phyloP scores from a whole-genome alignment of 2,888 invertebrate genomes.

The Polymixis flavicincta region DNA sequence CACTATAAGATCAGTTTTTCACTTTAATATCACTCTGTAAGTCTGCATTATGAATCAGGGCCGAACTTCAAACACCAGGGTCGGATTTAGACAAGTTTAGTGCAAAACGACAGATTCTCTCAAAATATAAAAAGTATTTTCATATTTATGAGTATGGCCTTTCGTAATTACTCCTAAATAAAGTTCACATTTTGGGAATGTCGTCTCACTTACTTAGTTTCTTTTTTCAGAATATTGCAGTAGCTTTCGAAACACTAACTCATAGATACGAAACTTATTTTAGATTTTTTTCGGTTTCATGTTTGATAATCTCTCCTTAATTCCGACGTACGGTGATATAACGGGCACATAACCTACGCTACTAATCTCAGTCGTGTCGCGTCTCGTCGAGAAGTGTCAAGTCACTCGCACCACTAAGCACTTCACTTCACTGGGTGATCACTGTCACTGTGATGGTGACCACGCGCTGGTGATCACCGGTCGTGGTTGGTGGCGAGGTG shows the following conservation, averaged over 20 bases:
- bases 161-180: background rate
- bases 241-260: background rate
- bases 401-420: constrained; percentile 47
- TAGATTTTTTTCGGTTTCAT: background rate
- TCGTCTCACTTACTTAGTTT: background rate
- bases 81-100: background rate
- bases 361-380: constrained; percentile 67
- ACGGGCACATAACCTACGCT: constrained; percentile 50
- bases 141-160: background rate
- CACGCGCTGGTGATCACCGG: constrained; percentile 63
- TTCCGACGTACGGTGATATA: constrained; percentile 32
- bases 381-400: constrained; percentile 47
- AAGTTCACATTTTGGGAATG: constrained; percentile 6
- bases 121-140: background rate
- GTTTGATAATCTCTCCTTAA: background rate
- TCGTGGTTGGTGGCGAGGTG: constrained; percentile 68
- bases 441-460: constrained; percentile 28
- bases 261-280: constrained; percentile 9
- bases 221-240: background rate
- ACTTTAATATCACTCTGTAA: constrained; percentile 50
- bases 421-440: constrained; percentile 49
- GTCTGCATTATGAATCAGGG: constrained; percentile 1
- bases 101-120: background rate
- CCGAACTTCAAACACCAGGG: background rate
- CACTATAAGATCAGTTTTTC: constrained; percentile 59